Conservation (phyloP, 1,140 invertebrate genomes). For the Babylonia areolata region DNA sequence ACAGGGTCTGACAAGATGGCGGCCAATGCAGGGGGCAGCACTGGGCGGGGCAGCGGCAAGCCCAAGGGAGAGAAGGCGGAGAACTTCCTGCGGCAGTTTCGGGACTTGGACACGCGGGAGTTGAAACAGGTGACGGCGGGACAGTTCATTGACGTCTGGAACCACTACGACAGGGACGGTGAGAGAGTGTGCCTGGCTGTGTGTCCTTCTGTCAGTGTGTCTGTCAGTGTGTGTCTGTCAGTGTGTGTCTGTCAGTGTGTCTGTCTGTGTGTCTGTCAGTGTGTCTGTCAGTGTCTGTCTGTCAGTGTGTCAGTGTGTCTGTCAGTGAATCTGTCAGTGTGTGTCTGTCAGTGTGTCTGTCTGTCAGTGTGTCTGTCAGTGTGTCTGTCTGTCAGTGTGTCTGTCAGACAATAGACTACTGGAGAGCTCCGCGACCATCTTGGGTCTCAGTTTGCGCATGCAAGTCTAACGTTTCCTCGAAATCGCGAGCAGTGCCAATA, state of each 20-base stretch:
- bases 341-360: neutral
- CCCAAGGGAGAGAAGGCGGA: too few relatives aligned
- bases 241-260: neutral
- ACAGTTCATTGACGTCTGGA: slow-evolving; percentile 97
- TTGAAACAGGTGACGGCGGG: slow-evolving; percentile 92
- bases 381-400: too few relatives aligned
- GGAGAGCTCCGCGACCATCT: too few relatives aligned
- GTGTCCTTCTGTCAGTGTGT: neutral
- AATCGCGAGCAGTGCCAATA: too few relatives aligned
- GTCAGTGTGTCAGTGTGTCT: neutral
- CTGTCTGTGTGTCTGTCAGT: neutral
- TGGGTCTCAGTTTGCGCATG: too few relatives aligned
- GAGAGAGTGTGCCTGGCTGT: slow-evolving; percentile 57
- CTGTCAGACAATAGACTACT: too few relatives aligned
- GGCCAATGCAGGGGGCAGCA: too few relatives aligned
- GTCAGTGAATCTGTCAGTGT: neutral
- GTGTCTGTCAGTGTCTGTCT: neutral
- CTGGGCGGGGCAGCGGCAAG: too few relatives aligned
- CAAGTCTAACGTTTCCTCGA: too few relatives aligned
- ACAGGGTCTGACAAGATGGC: neutral
- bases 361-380: neutral
- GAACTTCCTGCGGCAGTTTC: slow-evolving; percentile 94
- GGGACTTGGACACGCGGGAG: slow-evolving; percentile 91
- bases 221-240: neutral
- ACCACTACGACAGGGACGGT: slow-evolving; percentile 95